A percentile compares a stretch with the other conserved stretches of the same genome.
phyloP scores from a whole-genome alignment of 2,888 invertebrate genomes.

The Chirona hameri region DNA sequence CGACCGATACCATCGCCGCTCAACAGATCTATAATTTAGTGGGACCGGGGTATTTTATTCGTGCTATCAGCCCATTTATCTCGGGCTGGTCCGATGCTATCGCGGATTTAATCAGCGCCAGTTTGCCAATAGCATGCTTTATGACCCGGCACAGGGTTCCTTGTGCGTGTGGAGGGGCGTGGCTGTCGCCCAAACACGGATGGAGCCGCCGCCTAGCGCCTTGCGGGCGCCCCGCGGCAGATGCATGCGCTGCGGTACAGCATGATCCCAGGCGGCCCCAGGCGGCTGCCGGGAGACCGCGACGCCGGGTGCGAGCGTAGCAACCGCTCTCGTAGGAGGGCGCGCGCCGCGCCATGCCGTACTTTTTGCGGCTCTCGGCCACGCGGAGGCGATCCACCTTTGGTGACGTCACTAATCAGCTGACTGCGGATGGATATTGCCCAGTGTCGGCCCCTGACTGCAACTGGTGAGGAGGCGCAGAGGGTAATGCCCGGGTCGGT shows the following conservation, averaged over 20 bases:
- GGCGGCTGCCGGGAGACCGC: background rate
- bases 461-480: too few relatives aligned
- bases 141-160: background rate
- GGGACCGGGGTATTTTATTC: conserved; percentile 9
- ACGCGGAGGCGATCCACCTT: too few relatives aligned
- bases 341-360: too few relatives aligned
- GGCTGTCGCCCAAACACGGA: background rate
- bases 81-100: background rate
- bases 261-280: background rate
- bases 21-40: conserved; percentile 26
- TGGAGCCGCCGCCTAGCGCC: too few relatives aligned
- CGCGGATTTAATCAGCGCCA: conserved; percentile 1
- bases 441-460: too few relatives aligned
- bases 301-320: too few relatives aligned
- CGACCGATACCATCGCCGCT: conserved; percentile 1
- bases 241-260: background rate
- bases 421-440: background rate
- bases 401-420: background rate
- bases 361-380: too few relatives aligned
- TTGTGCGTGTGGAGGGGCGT: background rate
- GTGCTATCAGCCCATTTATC: conserved; percentile 8
- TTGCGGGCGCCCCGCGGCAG: background rate
- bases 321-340: too few relatives aligned
- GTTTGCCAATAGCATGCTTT: conserved; percentile 13
- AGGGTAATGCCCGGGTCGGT: too few relatives aligned